phyloP scores from a whole-genome alignment of 2,113 vertebrate genomes.

The Pluvialis apricaria region DNA sequence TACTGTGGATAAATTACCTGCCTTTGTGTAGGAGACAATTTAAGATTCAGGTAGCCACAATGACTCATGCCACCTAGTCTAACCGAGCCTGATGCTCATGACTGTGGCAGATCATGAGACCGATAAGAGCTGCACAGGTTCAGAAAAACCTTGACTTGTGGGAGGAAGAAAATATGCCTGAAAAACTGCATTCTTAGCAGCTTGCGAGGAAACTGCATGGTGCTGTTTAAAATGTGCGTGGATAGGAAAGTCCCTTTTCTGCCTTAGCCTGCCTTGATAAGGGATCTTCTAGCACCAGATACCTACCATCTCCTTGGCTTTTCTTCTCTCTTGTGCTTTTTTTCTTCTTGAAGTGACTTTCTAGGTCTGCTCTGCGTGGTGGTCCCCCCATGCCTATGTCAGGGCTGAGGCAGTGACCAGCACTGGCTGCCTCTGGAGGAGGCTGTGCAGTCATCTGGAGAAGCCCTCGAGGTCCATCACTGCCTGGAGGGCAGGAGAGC shows the following conservation, averaged over 20 bases:
- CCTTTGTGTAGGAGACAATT: background rate
- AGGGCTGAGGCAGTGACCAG: background rate
- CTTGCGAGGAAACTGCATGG: background rate
- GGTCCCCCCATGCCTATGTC: background rate
- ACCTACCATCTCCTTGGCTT: background rate
- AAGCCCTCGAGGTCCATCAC: accelerated
- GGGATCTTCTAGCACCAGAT: background rate
- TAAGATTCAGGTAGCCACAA: background rate
- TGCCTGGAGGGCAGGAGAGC: background rate
- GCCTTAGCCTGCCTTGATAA: background rate
- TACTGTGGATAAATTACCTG: background rate
- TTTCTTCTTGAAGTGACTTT: background rate
- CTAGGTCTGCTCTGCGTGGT: background rate
- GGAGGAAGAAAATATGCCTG: constrained; percentile 34
- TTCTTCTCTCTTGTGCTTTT: background rate
- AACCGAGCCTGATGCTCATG: background rate
- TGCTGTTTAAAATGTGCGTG: background rate
- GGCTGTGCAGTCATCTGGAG: background rate
- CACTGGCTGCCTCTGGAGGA: background rate
- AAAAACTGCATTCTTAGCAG: constrained; percentile 33
- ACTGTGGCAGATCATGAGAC: constrained; percentile 24
- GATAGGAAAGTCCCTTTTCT: background rate
- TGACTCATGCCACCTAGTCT: constrained; percentile 5
- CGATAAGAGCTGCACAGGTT: background rate
- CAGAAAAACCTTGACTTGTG: background rate